Conservation (phyloP, 2,113 vertebrate genomes). For the Dendropsophus ebraccatus region DNA sequence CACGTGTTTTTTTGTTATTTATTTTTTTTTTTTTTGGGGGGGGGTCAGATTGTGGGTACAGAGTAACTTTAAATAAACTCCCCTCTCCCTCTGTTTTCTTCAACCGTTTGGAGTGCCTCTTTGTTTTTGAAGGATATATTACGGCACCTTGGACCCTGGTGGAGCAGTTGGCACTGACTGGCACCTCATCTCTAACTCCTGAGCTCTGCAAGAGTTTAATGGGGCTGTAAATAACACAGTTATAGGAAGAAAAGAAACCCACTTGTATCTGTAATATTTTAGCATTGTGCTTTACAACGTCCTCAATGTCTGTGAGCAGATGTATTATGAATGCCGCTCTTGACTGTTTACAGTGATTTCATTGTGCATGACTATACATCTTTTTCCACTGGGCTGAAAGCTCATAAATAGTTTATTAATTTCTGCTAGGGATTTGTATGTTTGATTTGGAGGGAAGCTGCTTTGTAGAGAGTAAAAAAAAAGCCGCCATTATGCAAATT, state of each 20-base stretch:
- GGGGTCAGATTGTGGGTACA: too few relatives aligned
- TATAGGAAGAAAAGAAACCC: slow-evolving; percentile 3
- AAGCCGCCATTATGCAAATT: slow-evolving; percentile 37
- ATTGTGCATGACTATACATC: slow-evolving; percentile 50
- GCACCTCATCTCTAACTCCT: too few relatives aligned
- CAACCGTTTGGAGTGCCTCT: too few relatives aligned
- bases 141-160: too few relatives aligned
- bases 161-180: too few relatives aligned
- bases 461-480: slow-evolving; percentile 31
- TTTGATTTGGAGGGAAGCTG: slow-evolving; percentile 45
- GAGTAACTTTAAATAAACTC: too few relatives aligned
- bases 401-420: slow-evolving; percentile 55
- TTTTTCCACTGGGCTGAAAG: slow-evolving; percentile 37
- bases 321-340: slow-evolving; percentile 35
- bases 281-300: slow-evolving; percentile 33
- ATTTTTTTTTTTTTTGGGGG: too few relatives aligned
- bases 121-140: too few relatives aligned
- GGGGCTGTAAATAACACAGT: neutral
- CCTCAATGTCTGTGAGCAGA: slow-evolving; percentile 24
- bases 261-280: slow-evolving; percentile 27
- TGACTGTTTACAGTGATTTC: slow-evolving; percentile 41
- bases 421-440: slow-evolving; percentile 51
- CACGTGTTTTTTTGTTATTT: too few relatives aligned
- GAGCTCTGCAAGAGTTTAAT: too few relatives aligned
- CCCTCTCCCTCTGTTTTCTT: too few relatives aligned